Evolutionary conservation across 2,797 vertebrate species (phyloP).

Genomic region (Tapera naevia): DNA sequence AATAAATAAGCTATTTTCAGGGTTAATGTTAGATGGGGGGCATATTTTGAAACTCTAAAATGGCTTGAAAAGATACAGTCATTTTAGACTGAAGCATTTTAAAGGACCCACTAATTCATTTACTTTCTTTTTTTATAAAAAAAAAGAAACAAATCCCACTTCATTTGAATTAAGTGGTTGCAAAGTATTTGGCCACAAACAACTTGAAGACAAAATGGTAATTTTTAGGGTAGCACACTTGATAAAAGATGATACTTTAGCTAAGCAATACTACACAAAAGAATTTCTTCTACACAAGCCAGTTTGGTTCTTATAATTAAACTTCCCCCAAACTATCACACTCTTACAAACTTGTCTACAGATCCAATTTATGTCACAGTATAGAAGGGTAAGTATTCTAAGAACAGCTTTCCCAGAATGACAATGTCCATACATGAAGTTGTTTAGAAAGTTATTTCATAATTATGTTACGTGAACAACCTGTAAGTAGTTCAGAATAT

Average conservation of each 20-base stretch:
- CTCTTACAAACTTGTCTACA: neutral
- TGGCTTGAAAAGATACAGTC: neutral
- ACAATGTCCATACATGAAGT: accelerated
- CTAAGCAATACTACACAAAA: neutral
- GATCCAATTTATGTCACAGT: neutral
- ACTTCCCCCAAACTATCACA: neutral
- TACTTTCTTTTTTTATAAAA: neutral
- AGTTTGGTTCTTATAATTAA: neutral
- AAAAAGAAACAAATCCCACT: neutral
- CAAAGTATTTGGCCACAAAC: neutral
- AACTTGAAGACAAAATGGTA: neutral
- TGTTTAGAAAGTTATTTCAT: neutral
- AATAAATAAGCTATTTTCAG: neutral
- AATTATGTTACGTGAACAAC: neutral
- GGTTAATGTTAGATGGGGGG: neutral
- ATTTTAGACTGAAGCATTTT: neutral
- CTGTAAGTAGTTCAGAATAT: neutral
- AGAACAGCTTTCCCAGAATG: neutral
- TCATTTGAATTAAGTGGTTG: neutral
- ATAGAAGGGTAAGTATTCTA: neutral
- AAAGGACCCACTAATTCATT: neutral
- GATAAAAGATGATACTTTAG: neutral
- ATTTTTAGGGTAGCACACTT: neutral
- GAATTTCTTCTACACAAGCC: neutral
- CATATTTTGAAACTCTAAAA: neutral